phyloP scores from a whole-genome alignment of 2,888 invertebrate species.

The Xylocampa areola region DNA sequence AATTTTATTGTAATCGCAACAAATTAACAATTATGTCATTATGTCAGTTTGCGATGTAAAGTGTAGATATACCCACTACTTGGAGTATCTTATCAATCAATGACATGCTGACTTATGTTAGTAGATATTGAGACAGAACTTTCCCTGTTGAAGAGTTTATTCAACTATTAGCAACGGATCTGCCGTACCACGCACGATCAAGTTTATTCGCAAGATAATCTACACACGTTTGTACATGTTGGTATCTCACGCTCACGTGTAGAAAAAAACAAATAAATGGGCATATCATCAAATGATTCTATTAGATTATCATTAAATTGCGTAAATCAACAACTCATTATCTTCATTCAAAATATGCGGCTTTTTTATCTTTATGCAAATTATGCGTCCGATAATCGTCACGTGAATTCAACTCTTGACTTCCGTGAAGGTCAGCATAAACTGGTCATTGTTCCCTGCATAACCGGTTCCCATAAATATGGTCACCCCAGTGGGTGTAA shows the following conservation, averaged over 20 bases:
- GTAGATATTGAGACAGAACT: constrained; percentile 11
- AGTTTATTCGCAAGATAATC: no score
- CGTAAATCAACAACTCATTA: no score
- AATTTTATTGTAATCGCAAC: constrained; percentile 39
- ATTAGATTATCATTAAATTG: no score
- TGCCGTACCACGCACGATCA: no score
- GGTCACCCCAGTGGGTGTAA: constrained; percentile 35
- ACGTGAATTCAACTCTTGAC: constrained; percentile 14
- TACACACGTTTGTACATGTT: no score
- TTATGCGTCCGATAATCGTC: constrained; percentile 1
- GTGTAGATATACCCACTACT: constrained; percentile 16
- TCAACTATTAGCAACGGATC: constrained; percentile 43
- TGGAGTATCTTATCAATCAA: constrained; percentile 50
- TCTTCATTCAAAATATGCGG: neutral
- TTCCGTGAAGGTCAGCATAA: constrained; percentile 30
- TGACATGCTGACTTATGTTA: constrained; percentile 14
- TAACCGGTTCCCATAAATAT: constrained; percentile 46
- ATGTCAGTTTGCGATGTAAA: constrained; percentile 14
- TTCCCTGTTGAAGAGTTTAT: constrained; percentile 29
- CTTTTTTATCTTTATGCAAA: neutral
- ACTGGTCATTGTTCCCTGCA: constrained; percentile 28
- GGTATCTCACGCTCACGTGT: no score
- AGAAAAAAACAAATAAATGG: no score
- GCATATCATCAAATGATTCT: no score
- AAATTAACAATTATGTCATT: constrained; percentile 39